Conservation (phyloP, 1,140 invertebrate genomes). For the Trichomalopsis sarcophagae region DNA sequence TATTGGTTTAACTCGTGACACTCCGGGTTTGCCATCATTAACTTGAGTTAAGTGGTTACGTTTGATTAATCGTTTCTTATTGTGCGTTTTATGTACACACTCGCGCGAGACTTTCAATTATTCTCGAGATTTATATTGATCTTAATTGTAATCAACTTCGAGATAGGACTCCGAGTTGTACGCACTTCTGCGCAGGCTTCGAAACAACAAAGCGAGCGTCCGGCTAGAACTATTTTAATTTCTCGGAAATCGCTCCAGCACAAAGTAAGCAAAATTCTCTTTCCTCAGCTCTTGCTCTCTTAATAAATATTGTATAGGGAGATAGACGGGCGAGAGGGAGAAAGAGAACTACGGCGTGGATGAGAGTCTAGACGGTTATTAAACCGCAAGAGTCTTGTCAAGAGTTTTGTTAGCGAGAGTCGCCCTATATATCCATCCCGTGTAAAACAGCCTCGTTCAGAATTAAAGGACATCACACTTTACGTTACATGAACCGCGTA, state of each 20-base stretch:
- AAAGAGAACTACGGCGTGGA: background rate
- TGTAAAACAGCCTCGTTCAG: background rate
- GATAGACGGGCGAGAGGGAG: background rate
- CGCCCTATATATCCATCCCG: background rate
- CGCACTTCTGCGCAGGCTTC: too few relatives aligned
- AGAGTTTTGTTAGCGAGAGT: background rate
- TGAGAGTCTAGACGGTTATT: background rate
- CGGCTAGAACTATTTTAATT: background rate
- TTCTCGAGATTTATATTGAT: background rate
- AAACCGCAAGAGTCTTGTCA: slow-evolving; percentile 13
- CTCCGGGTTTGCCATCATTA: background rate
- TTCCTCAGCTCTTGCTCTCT: background rate
- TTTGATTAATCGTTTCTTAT: background rate
- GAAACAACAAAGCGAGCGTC: background rate
- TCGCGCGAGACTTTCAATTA: background rate
- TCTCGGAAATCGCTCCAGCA: background rate
- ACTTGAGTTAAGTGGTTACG: background rate
- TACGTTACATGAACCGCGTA: background rate
- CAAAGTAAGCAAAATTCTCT: background rate
- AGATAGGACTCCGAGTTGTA: too few relatives aligned
- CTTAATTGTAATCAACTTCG: too few relatives aligned
- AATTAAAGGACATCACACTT: background rate
- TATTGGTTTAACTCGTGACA: background rate
- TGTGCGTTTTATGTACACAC: too few relatives aligned
- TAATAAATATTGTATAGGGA: background rate